These are phyloP conservation scores for Andrena chrysosceles DNA, from an alignment of 2,888 invertebrate genomes.

Conservation along the genomic window DNA sequence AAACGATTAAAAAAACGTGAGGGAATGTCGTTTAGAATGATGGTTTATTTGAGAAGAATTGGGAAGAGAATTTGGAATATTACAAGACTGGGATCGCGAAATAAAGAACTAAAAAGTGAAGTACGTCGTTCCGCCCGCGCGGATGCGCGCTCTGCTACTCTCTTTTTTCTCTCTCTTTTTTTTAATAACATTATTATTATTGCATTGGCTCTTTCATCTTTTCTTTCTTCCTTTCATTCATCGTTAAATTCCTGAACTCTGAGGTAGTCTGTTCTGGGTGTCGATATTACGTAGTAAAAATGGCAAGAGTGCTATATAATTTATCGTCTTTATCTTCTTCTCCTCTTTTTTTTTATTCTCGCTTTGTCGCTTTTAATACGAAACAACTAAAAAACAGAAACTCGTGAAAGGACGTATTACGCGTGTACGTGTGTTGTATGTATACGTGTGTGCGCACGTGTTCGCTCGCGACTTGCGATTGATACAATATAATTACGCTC, in stretches of 20 bases:
- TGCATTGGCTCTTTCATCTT: slow-evolving; percentile 83
- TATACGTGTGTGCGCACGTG: not conserved
- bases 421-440: not conserved
- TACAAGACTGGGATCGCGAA: not conserved
- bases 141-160: slow-evolving; percentile 69
- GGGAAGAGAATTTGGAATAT: not conserved
- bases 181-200: slow-evolving; percentile 78
- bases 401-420: slow-evolving; percentile 48
- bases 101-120: slow-evolving; percentile 19
- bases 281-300: slow-evolving; percentile 79
- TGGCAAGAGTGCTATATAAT: slow-evolving; percentile 81
- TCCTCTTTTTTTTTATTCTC: slow-evolving; percentile 40
- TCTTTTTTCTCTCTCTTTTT: slow-evolving; percentile 44
- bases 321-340: slow-evolving; percentile 67
- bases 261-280: slow-evolving; percentile 84
- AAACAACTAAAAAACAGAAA: slow-evolving; percentile 49
- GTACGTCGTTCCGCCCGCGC: slow-evolving; percentile 71
- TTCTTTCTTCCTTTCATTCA: slow-evolving; percentile 79
- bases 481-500: not conserved
- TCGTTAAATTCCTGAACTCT: slow-evolving; percentile 84
- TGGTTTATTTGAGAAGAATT: not conserved
- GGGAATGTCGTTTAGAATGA: not conserved
- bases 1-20: too few relatives aligned
- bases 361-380: slow-evolving; percentile 50
- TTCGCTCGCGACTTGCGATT: not conserved